Evolutionary conservation across 2,113 vertebrate genomes (phyloP).

Genomic region (Pseudonaja textilis): DNA sequence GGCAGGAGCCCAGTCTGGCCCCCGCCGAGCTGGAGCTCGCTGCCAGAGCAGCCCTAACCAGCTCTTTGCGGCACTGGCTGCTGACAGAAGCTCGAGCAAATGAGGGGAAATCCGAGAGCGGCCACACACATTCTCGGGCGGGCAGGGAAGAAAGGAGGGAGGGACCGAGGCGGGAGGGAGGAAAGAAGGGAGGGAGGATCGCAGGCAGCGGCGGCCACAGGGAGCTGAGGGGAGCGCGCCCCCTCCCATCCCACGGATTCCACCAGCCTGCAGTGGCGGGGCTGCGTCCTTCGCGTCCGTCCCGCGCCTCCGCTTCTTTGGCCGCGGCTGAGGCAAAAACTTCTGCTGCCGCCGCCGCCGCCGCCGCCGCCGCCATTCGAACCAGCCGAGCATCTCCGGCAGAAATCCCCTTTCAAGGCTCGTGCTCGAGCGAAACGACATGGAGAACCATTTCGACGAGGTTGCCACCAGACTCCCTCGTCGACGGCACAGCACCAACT

Average conservation of each 20-base stretch:
- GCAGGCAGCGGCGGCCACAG: slow-evolving; percentile 20
- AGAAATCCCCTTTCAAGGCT: not conserved
- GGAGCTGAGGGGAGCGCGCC: slow-evolving; percentile 38
- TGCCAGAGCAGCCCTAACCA: slow-evolving; percentile 4
- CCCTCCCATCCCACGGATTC: slow-evolving; percentile 40
- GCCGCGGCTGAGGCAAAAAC: not conserved
- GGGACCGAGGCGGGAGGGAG: not conserved
- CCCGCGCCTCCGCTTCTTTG: slow-evolving; percentile 21
- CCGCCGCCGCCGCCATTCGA: not conserved
- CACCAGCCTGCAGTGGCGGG: slow-evolving; percentile 58
- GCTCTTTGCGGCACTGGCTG: slow-evolving; percentile 33
- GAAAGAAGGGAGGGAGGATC: not conserved
- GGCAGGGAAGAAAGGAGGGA: not conserved
- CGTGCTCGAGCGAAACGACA: not conserved
- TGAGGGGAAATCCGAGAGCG: not conserved
- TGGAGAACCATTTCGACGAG: too few species aligned
- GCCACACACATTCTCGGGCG: slow-evolving; percentile 1
- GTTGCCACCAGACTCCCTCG: not conserved
- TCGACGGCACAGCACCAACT: not conserved
- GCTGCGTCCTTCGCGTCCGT: slow-evolving; percentile 24
- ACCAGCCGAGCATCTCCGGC: not conserved
- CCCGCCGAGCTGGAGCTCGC: slow-evolving; percentile 44
- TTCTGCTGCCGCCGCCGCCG: not conserved
- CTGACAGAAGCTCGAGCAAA: not conserved
- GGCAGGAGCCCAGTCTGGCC: slow-evolving; percentile 32